These are phyloP conservation scores for Catocala fraxini DNA, from an alignment of 2,888 invertebrate species.

Conservation along the genomic window DNA sequence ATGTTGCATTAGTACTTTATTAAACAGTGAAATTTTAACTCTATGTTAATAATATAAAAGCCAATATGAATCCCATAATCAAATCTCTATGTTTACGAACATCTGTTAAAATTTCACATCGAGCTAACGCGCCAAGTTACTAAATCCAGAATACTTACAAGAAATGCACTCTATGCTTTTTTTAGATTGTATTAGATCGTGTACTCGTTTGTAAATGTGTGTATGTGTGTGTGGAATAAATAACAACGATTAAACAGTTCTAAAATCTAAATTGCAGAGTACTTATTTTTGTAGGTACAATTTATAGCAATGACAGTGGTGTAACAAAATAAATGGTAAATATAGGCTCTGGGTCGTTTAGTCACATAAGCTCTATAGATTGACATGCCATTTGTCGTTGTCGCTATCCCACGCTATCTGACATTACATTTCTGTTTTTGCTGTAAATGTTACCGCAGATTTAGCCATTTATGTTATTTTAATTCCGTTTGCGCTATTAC, in stretches of 20 bases:
- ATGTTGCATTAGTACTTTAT: too few species aligned
- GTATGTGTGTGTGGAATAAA: too few species aligned
- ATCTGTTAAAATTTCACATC: too few species aligned
- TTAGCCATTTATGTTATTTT: constrained; percentile 35
- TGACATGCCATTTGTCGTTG: constrained; percentile 44
- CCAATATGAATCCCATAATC: too few species aligned
- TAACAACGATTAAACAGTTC: not conserved
- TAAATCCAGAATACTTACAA: too few species aligned
- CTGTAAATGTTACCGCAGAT: constrained; percentile 22
- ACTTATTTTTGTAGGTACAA: not conserved
- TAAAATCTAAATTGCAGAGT: not conserved
- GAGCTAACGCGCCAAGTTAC: too few species aligned
- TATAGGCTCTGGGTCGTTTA: constrained; percentile 16
- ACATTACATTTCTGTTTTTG: constrained; percentile 34
- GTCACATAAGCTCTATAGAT: constrained; percentile 35
- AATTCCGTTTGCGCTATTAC: constrained; percentile 1
- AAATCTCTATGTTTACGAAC: too few species aligned
- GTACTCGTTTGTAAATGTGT: too few species aligned
- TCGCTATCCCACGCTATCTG: constrained; percentile 22
- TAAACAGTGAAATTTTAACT: too few species aligned
- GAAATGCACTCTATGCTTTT: too few species aligned
- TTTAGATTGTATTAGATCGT: too few species aligned
- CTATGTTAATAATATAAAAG: too few species aligned
- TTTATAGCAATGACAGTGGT: not conserved
- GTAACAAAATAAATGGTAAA: constrained; percentile 19